Conservation (phyloP, 1,140 invertebrate species). For the Hyphantria cunea region DNA sequence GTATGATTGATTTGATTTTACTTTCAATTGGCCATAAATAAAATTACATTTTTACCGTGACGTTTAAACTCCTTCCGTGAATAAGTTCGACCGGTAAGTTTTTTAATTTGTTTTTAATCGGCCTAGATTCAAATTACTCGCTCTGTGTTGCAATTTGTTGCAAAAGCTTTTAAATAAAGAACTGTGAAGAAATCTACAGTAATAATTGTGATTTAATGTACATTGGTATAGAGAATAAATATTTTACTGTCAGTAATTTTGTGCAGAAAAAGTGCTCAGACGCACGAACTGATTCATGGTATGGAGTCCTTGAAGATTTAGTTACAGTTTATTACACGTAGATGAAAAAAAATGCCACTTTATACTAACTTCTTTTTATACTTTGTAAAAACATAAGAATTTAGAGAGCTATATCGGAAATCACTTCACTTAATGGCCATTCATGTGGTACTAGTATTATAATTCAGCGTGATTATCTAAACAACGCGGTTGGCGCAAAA, state of each 20-base stretch:
- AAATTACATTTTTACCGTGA: slow-evolving; percentile 5
- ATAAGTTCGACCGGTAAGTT: slow-evolving; percentile 15
- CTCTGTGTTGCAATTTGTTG: slow-evolving; percentile 1
- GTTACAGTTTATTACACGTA: too few species aligned
- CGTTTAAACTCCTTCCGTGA: slow-evolving; percentile 14
- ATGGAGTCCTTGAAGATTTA: too few species aligned
- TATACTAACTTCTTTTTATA: not conserved
- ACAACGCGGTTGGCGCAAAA: slow-evolving; percentile 21
- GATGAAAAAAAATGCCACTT: too few species aligned
- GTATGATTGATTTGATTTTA: slow-evolving; percentile 45
- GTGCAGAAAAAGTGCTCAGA: not conserved
- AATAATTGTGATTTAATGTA: slow-evolving; percentile 1
- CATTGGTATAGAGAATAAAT: slow-evolving; percentile 7
- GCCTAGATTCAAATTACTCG: not conserved
- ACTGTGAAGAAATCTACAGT: not conserved
- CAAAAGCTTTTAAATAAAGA: slow-evolving; percentile 7
- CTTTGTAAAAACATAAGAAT: slow-evolving; percentile 4
- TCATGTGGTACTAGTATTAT: slow-evolving; percentile 16
- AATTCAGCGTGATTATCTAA: slow-evolving; percentile 15
- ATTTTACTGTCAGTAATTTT: too few species aligned
- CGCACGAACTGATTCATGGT: slow-evolving; percentile 8
- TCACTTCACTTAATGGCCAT: slow-evolving; percentile 4
- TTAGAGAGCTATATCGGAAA: slow-evolving; percentile 20
- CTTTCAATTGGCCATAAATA: slow-evolving; percentile 31
- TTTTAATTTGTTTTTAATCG: slow-evolving; percentile 17